Base-by-base conservation (phyloP, 2,888 invertebrate genomes). In the Marasmarcha lunaedactyla region DNA sequence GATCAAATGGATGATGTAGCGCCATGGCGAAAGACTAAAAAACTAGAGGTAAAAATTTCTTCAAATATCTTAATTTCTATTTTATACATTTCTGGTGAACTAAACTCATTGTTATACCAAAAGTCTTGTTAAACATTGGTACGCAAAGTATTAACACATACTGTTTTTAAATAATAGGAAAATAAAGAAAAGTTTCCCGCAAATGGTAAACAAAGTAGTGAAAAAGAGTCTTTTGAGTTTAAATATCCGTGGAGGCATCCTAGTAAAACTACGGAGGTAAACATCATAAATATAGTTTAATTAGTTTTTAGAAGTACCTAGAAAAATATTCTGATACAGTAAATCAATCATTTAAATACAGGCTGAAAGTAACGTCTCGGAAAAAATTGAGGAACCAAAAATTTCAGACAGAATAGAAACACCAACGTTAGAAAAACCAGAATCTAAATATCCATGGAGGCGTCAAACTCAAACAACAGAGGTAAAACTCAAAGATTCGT, bases 241-340 rank as follows among this genome's bases (percentile, higher is more conserved):
- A 40, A 43, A 26, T 48, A 46, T 36, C 51, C 51, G 38, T 45
- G 46, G 46, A 46, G 47, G 26, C 43, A 41, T 12, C 47, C 50
- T 20, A 49, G 47, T 26, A 46, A 48, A 38, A 36, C 42, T 39
- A 39, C 46, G 14, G 49, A 52, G 52, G 53, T 56, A 55, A 40
- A 7, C 44, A 54, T 36, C 39, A 35, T 14, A n/a, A 33, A 13
- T 1, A 27, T 27, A 36, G 5, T 5, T 2, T 36, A 15, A 7
- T 11, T 20, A 11, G 12, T 7, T 25, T 9, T 25, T 25, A 5
- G 9, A 25, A 25, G 25, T 25, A 25, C 5, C n/a, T n/a, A n/a
- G n/a, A n/a, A n/a, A n/a, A n/a, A n/a, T n/a, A n/a, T n/a, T n/a
- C n/a, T n/a, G n/a, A n/a, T n/a, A n/a, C n/a, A n/a, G n/a, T n/a